Percentiles rank a stretch among this genome's conserved stretches.
Evolutionary conservation across 2,113 vertebrate genomes (phyloP).

Genomic region (Beaufortia kweichowensis): DNA sequence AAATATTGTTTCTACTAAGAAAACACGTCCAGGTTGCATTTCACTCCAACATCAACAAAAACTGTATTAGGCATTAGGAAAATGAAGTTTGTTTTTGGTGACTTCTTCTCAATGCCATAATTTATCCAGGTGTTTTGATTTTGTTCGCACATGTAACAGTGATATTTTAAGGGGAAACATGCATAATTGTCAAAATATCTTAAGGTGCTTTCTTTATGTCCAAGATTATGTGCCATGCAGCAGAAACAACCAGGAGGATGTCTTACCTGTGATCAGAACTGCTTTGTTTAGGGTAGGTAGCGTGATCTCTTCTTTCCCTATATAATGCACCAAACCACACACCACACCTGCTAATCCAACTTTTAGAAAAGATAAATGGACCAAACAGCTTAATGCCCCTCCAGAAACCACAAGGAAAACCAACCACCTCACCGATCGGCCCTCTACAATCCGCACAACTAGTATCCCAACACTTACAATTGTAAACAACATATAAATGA

Average conservation of each 20-base stretch:
- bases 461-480: not conserved
- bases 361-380: not conserved
- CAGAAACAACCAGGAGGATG: not conserved
- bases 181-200: no score
- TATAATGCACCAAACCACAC: constrained; percentile 5
- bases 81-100: no score
- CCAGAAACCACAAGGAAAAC: not conserved
- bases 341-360: constrained; percentile 22
- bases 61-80: no score
- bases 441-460: not conserved
- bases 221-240: not conserved
- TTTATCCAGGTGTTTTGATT: no score
- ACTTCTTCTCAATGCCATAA: no score
- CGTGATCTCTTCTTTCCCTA: constrained; percentile 2
- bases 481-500: not conserved
- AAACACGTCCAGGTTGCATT: not conserved
- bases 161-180: no score
- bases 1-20: not conserved
- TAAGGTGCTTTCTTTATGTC: no score
- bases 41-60: no score
- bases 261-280: constrained; percentile 66
- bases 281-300: constrained; percentile 41
- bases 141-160: no score
- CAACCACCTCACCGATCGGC: not conserved
- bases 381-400: not conserved